Percentiles rank a stretch among this genome's conserved stretches.
These are phyloP conservation scores for Oppia nitens DNA, from an alignment of 1,140 invertebrate genomes.

Conservation along the genomic window DNA sequence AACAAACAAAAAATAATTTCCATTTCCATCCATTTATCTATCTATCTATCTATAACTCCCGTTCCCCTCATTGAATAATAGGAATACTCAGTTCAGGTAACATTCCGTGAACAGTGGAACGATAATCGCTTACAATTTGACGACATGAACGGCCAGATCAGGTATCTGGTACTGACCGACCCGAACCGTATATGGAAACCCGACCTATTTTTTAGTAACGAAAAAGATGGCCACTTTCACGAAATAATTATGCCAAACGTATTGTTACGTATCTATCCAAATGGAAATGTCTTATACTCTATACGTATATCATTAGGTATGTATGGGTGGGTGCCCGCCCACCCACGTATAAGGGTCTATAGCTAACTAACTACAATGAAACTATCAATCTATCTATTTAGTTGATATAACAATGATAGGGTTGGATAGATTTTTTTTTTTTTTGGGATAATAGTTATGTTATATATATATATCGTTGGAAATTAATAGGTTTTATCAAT, in stretches of 20 bases:
- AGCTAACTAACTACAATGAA: no score
- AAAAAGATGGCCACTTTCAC: conserved; percentile 34
- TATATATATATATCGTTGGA: no score
- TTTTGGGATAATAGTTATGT: no score
- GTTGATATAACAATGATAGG: no score
- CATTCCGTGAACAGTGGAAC: conserved; percentile 34
- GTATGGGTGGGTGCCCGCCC: no score
- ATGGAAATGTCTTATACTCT: conserved; percentile 34
- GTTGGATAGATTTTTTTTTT: no score
- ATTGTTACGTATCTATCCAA: conserved; percentile 31
- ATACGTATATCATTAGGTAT: conserved; percentile 32
- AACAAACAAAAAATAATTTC: no score
- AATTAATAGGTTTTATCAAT: no score
- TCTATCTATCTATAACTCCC: conserved; percentile 1
- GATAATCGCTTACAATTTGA: conserved; percentile 29
- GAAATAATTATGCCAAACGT: conserved; percentile 30
- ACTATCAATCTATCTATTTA: no score
- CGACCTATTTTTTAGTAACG: conserved; percentile 37
- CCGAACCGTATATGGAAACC: conserved; percentile 34
- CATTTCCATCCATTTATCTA: no score
- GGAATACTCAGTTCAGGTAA: conserved; percentile 31
- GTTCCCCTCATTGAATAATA: conserved; percentile 15
- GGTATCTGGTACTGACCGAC: conserved; percentile 29
- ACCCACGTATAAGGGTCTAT: no score
- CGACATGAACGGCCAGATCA: conserved; percentile 21